Evolutionary conservation across 2,888 invertebrate species (phyloP).

Genomic region (Agriopis leucophaearia): DNA sequence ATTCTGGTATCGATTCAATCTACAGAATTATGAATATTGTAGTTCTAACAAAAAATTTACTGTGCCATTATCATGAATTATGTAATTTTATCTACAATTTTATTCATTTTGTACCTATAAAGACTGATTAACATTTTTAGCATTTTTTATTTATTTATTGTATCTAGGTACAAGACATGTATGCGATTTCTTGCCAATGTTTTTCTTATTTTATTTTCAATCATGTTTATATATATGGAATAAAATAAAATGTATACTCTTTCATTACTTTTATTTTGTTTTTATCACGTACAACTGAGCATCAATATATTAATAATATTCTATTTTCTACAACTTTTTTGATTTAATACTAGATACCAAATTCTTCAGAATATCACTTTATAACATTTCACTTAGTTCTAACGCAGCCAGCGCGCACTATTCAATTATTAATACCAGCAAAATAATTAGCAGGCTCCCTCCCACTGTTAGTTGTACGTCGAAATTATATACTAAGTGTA

Average conservation of each 20-base stretch:
- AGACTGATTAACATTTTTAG: constrained; percentile 43
- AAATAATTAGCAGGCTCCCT: too few species aligned
- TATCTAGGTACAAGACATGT: constrained; percentile 3
- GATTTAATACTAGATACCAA: constrained; percentile 42
- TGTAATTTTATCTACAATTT: constrained; percentile 9
- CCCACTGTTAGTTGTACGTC: neutral
- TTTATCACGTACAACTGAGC: constrained; percentile 57
- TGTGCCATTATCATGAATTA: constrained; percentile 37
- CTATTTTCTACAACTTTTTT: constrained; percentile 35
- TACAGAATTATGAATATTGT: neutral
- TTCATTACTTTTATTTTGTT: constrained; percentile 47
- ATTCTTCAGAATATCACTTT: constrained; percentile 49
- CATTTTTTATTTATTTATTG: constrained; percentile 29
- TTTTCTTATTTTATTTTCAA: constrained; percentile 13
- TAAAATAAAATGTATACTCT: constrained; percentile 31
- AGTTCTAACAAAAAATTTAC: neutral
- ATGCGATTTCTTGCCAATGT: constrained; percentile 16
- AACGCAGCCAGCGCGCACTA: too few species aligned
- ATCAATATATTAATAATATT: constrained; percentile 39
- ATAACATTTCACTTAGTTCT: constrained; percentile 38
- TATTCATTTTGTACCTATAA: constrained; percentile 22
- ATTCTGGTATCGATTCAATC: neutral
- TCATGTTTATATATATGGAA: constrained; percentile 11
- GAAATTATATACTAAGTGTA: neutral
- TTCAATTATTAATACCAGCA: too few species aligned